Percentiles rank a stretch among this genome's conserved stretches.
Conservation (phyloP, 1,140 invertebrate genomes). For the Drosophila sp. region DNA sequence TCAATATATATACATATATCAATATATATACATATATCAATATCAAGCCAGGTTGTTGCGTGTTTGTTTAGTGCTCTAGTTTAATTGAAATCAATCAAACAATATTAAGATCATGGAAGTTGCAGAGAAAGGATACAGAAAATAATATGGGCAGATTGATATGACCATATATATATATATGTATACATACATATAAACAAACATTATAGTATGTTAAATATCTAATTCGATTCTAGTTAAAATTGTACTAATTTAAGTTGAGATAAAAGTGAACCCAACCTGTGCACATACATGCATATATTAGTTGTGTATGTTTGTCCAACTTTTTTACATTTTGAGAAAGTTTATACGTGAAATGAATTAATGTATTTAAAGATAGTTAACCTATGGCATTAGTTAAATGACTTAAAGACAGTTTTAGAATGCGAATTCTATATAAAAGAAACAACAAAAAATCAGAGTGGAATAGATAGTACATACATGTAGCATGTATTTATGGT, state of each 20-base stretch:
- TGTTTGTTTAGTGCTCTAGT: conserved; percentile 47
- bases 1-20: conserved; percentile 9
- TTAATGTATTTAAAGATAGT: conserved; percentile 62
- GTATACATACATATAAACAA: conserved; percentile 46
- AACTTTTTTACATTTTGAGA: conserved; percentile 78
- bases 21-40: conserved; percentile 17
- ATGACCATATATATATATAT: conserved; percentile 14
- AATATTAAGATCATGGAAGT: conserved; percentile 3
- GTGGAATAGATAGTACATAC: conserved; percentile 9
- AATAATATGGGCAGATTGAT: conserved; percentile 25
- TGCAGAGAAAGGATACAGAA: conserved; percentile 15
- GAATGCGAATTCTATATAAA: conserved; percentile 21
- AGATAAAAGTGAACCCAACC: conserved; percentile 45
- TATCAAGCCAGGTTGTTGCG: conserved; percentile 12
- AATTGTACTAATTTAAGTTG: conserved; percentile 56
- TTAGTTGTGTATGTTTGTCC: conserved; percentile 39
- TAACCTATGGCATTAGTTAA: conserved; percentile 58
- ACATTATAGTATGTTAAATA: conserved; percentile 56
- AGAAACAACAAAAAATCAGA: conserved; percentile 23
- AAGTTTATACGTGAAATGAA: conserved; percentile 66
- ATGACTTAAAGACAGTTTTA: conserved; percentile 55
- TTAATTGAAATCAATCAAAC: conserved; percentile 60
- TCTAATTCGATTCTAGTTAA: conserved; percentile 58
- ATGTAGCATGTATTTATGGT: conserved; percentile 38
- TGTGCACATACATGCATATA: conserved; percentile 36